Evolutionary conservation across 2,888 invertebrate species (phyloP), one percentile per base, ranked within the genome.

Genomic region (Hemistola chrysoprasaria): DNA sequence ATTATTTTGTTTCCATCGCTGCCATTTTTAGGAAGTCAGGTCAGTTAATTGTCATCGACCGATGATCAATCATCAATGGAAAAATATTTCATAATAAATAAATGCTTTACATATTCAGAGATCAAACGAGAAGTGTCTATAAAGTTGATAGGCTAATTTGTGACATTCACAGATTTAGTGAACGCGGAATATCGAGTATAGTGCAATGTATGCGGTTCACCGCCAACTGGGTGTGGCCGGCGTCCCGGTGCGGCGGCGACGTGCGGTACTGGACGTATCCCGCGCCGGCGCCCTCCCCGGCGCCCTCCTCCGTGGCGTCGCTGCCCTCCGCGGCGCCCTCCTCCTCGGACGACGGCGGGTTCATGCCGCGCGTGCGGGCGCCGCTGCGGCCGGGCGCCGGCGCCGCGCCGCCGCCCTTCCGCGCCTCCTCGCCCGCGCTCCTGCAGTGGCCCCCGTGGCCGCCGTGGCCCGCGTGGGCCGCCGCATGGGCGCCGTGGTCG

Each of bases 121-220:
- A 4, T 38, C 33, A 16, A 26, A 30, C 9, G 11, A 34, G 43
- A 44, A 27, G 40, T 53, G 11, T 26, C 29, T 22, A 11, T n/a
- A 31, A 16, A 41, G 47, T 28, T 56, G 53, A 71, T 35, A 44
- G 43, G 43, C 43, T 44, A 3, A 26, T 44, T 10, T 8, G 11
- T 39, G 31, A 29, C 29, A 66, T 54, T 32, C 42, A 11, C 90
- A 96, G 95, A 95, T 93, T 94, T 95, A 94, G 95, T 93, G 93
- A 95, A 94, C 92, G 95, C 95, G 92, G 96, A 96, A 93, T 96
- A 96, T 95, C 96, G 95, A 94, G 95, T 95, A 89, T 96, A 92
- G 94, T 92, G 85, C 91, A 93, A 64, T 90, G 90, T 71, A 61
- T 90, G 68, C 83, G 86, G 55, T 88, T 90, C 66, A 85, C 87